Evolutionary conservation across 2,113 vertebrate species (phyloP), one percentile per base, ranked within the genome.

Genomic region (Apodemus speciosus): DNA sequence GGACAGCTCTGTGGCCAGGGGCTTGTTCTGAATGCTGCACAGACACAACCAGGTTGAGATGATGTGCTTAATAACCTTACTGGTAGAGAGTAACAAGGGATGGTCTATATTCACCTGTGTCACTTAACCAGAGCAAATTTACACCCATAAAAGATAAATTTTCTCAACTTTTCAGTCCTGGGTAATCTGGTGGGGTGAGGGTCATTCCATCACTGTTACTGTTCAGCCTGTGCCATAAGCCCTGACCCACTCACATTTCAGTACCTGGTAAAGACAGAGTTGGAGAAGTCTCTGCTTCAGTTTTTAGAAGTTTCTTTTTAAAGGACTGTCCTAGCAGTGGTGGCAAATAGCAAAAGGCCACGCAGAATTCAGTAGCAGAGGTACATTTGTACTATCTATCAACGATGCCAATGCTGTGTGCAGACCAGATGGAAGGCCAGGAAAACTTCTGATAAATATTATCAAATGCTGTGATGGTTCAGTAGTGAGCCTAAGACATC

Each of bases 251-350:
- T 81, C 92, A 6, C 27, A 9, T 86, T 79, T 40, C n/a, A 43
- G 3, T 66, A 1, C 76, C 77, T 43, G 2, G 30, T 6, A 77
- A 18, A 85, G 46, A 0, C 85, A 92, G 86, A 88, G 49, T 21
- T 89, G 53, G 20, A 92, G 73, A 92, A 81, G 88, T 49, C 75
- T 91, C 40, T 60, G 30, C 72, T 88, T 93, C 75, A 56, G 35
- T 79, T 72, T 92, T 88, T 21, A 80, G 40, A 58, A 71, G 85
- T 80, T 96, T 76, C 64, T 91, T 88, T 95, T 80, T 93, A 85
- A 96, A 91, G 49, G 62, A 62, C 13, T 35, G 43, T 51, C 56
- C 69, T n/a, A 46, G 66, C 43, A 73, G 75, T 2, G 9, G 89
- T 0, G 85, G n/a, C 91, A 62, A 90, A 81, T 10, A 85, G 88